These are phyloP conservation scores for Ecdyonurus torrentis DNA, from an alignment of 2,888 invertebrate species.

Conservation along the genomic window DNA sequence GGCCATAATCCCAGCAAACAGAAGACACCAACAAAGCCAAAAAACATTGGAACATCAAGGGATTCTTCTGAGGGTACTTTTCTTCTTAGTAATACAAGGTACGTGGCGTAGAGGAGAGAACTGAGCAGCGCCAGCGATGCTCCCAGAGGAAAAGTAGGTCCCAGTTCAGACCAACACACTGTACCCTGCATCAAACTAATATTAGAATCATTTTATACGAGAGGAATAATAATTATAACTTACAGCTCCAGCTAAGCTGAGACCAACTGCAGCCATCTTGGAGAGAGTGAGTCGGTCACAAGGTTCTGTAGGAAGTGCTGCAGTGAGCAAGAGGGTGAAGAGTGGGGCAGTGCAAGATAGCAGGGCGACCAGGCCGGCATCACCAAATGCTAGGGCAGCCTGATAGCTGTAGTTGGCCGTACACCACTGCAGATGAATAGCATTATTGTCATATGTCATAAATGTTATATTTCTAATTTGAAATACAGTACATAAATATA, in stretches of 20 bases:
- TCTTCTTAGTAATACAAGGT: conserved; percentile 70
- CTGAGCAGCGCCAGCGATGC: conserved; percentile 69
- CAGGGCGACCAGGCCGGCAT: conserved; percentile 74
- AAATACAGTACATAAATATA: neutral
- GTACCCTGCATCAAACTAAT: neutral
- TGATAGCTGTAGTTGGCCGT: conserved; percentile 86
- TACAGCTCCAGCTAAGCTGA: conserved; percentile 65
- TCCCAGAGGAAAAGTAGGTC: conserved; percentile 48
- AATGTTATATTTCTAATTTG: conserved; percentile 6
- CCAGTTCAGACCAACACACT: neutral
- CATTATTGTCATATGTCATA: conserved; percentile 9
- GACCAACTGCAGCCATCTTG: conserved; percentile 61
- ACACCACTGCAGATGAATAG: conserved; percentile 64
- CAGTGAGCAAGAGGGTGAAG: conserved; percentile 74
- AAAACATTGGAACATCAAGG: conserved; percentile 88
- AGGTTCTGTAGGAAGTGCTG: conserved; percentile 65
- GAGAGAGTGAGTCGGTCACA: conserved; percentile 74
- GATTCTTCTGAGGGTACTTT: conserved; percentile 85
- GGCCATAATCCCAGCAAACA: conserved; percentile 81
- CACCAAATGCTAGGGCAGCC: conserved; percentile 65
- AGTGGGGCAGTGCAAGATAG: conserved; percentile 78
- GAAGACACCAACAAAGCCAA: conserved; percentile 89
- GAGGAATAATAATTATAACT: conserved; percentile 23
- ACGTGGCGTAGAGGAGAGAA: conserved; percentile 77
- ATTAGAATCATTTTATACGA: conserved; percentile 17